Conservation (phyloP, 1,140 invertebrate species). For the Calycopis cecrops region DNA sequence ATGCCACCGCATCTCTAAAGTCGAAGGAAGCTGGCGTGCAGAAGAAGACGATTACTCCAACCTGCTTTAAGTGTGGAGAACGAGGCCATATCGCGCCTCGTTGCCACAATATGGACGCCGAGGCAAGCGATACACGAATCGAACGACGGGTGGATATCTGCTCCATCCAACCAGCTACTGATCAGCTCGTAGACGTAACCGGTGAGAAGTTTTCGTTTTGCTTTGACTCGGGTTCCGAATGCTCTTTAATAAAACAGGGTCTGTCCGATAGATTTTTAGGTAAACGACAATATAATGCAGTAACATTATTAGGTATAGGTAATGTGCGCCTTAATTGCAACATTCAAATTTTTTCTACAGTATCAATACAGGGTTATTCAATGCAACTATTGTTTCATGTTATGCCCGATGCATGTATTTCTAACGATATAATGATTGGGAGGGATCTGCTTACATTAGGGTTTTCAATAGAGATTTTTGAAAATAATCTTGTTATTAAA, state of each 20-base stretch:
- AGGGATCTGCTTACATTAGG: not conserved
- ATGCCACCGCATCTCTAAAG: not conserved
- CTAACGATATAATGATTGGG: not conserved
- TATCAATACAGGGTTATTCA: constrained; percentile 18
- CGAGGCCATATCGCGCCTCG: constrained; percentile 17
- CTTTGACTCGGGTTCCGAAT: constrained; percentile 22
- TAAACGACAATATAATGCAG: not conserved
- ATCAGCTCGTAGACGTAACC: constrained; percentile 13
- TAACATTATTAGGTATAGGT: constrained; percentile 3
- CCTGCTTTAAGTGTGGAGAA: constrained; percentile 13
- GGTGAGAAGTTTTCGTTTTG: constrained; percentile 27
- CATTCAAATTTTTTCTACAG: constrained; percentile 13
- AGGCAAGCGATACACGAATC: not conserved
- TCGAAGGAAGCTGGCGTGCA: not conserved
- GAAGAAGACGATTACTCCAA: not conserved
- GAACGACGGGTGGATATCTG: constrained; percentile 18
- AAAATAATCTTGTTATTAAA: not conserved
- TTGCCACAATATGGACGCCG: constrained; percentile 7
- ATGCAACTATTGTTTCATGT: constrained; percentile 6
- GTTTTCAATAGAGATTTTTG: not conserved
- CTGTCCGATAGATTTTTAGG: constrained; percentile 11
- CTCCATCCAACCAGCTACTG: constrained; percentile 13
- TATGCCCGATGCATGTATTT: not conserved
- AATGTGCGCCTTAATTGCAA: constrained; percentile 4
- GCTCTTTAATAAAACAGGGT: constrained; percentile 17